phyloP scores from a whole-genome alignment of 2,797 vertebrate genomes.

The Myotis myotis region DNA sequence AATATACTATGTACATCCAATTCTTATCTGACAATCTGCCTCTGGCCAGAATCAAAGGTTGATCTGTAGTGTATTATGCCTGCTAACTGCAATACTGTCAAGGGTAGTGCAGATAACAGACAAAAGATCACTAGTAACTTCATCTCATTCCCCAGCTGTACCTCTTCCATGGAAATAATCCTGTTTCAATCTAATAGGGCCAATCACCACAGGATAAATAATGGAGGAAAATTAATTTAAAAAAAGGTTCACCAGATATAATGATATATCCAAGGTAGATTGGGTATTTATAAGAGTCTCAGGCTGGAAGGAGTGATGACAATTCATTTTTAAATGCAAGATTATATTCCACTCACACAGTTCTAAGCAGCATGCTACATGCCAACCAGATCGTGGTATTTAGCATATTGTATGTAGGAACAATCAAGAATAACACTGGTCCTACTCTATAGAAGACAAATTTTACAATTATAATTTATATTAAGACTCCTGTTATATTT shows the following conservation, averaged over 20 bases:
- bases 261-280: not conserved
- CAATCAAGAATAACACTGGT: not conserved
- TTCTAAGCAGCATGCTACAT: not conserved
- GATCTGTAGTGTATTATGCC: not conserved
- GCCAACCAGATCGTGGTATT: not conserved
- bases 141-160: not conserved
- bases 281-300: not conserved
- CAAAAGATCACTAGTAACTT: conserved; percentile 34
- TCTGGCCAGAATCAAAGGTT: not conserved
- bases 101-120: not conserved
- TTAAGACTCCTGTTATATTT: not conserved
- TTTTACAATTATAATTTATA: conserved; percentile 12
- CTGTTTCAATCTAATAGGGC: not conserved
- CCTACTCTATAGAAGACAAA: not conserved
- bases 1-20: not conserved
- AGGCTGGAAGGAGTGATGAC: not conserved
- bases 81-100: not conserved
- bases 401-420: not conserved
- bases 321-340: conserved; percentile 35
- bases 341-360: not conserved
- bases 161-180: not conserved
- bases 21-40: conserved; percentile 16
- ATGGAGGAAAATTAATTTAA: not conserved
- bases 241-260: not conserved
- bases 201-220: not conserved